Base-by-base conservation (phyloP, 1,140 invertebrate genomes). In the Lysiphlebus fabarum region DNA sequence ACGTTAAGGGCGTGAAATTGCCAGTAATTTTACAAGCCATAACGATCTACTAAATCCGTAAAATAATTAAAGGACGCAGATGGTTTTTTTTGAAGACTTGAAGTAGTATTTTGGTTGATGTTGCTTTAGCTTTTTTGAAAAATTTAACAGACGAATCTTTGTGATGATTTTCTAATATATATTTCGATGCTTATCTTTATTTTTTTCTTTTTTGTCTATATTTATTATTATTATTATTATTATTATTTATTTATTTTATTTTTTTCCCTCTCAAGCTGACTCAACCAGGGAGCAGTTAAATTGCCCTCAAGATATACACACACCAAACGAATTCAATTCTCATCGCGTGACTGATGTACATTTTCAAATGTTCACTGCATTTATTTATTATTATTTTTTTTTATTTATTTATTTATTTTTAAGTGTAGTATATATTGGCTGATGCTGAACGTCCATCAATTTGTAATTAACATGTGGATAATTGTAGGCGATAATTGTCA, bases 1-100 rank as follows among this genome's bases (percentile, higher is more conserved):
- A 72, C 69, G 73, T 79, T 76, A 76, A 69, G 71, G 74, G 74
- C 76, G 76, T 77, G 77, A 78, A 79, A 79, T 79, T 79, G 76
- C 70, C 68, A 75, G 77, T 78, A 77, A 79, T 79, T 79, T 79
- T 79, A 79, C 77, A 78, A 78, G 77, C 77, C 74, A 78, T 79
- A 79, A 79, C 77, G 76, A 79, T 78, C 77, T 76, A 78, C 77
- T 79, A 78, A 78, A 79, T 79, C 76, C 72, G 77, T 74, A 78
- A 78, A 79, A 79, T 79, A 79, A 78, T 79, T 78, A 79, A 78
- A 17, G 74, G 76, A 68, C 75, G 74, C 76, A 78, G 77, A 78
- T 79, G 76, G 76, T 77, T 63, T 68, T 61, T 58, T 64, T 59
- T 59, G 45, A 50, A 36, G 43, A 54, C 17, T 17, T 17, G 17